A percentile compares a stretch with the other conserved stretches of the same genome.
phyloP scores from a whole-genome alignment of 1,140 invertebrate genomes.

The Teleogryllus occipitalis region DNA sequence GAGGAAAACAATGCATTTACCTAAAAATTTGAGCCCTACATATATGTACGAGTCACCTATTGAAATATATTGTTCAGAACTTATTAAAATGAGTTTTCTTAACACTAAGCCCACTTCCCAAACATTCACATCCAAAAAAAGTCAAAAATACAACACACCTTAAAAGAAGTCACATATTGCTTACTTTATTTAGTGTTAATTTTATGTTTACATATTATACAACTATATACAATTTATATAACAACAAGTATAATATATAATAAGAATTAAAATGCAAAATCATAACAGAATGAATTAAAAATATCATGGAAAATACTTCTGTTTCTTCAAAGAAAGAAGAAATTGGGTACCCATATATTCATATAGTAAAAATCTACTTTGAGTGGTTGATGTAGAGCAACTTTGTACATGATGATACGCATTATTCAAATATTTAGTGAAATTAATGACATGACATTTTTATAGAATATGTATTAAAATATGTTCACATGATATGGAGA shows the following conservation, averaged over 20 bases:
- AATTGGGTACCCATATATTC: constrained; percentile 1
- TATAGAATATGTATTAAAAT: constrained; percentile 10
- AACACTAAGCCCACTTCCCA: neutral
- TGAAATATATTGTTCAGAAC: no score
- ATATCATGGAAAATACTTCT: constrained; percentile 15
- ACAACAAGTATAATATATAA: constrained; percentile 1
- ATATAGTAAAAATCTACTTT: constrained; percentile 10
- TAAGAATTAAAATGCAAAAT: constrained; percentile 12
- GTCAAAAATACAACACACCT: neutral
- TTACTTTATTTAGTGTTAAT: constrained; percentile 15
- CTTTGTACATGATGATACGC: constrained; percentile 20
- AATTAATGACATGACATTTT: neutral
- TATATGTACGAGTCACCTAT: no score
- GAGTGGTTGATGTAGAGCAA: constrained; percentile 13
- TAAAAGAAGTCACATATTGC: constrained; percentile 16
- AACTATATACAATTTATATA: constrained; percentile 13
- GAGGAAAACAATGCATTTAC: no score
- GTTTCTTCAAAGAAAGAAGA: constrained; percentile 13
- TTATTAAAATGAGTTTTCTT: no score
- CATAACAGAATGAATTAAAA: constrained; percentile 2
- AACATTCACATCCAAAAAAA: neutral
- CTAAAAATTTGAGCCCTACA: no score
- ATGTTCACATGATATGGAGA: constrained; percentile 15
- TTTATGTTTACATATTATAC: constrained; percentile 14
- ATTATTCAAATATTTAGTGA: constrained; percentile 6